phyloP scores from a whole-genome alignment of 2,797 vertebrate species.

The Thripadectes ignobilis region DNA sequence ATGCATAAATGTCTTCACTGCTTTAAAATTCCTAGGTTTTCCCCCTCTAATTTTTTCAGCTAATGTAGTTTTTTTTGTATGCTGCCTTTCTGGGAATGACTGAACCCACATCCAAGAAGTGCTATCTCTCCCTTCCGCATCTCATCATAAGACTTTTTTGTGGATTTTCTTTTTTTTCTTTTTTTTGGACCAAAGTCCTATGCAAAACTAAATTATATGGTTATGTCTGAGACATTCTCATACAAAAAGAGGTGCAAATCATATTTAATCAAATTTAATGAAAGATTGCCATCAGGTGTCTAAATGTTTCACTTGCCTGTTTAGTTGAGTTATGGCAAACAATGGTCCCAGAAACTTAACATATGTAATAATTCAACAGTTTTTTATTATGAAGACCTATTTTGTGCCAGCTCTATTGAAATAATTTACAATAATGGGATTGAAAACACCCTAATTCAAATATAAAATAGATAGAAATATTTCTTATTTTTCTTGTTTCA shows the following conservation, averaged over 20 bases:
- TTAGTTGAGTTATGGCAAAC: conserved; percentile 42
- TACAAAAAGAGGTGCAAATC: conserved; percentile 5
- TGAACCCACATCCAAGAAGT: background rate
- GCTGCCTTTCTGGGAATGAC: background rate
- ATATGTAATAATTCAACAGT: background rate
- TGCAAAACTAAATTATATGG: conserved; percentile 33
- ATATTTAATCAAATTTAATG: conserved; percentile 70
- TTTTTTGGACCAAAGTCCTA: background rate
- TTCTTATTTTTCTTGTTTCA: conserved; percentile 19
- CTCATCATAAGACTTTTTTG: conserved; percentile 2
- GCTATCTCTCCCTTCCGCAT: background rate
- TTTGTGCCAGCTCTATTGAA: conserved; percentile 20
- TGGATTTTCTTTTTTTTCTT: background rate
- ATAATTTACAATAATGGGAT: conserved; percentile 26
- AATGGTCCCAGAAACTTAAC: background rate
- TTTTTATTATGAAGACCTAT: background rate
- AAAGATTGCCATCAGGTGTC: conserved; percentile 80
- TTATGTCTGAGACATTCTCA: conserved; percentile 10
- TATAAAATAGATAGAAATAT: background rate
- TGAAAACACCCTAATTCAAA: conserved; percentile 8
- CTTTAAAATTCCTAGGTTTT: conserved; percentile 5
- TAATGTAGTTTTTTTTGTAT: background rate
- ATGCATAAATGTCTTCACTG: conserved; percentile 5
- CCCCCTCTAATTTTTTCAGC: background rate
- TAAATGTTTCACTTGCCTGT: conserved; percentile 56